Conservation (phyloP, 1,140 invertebrate species). For the Ctenoplectra terminalis region DNA sequence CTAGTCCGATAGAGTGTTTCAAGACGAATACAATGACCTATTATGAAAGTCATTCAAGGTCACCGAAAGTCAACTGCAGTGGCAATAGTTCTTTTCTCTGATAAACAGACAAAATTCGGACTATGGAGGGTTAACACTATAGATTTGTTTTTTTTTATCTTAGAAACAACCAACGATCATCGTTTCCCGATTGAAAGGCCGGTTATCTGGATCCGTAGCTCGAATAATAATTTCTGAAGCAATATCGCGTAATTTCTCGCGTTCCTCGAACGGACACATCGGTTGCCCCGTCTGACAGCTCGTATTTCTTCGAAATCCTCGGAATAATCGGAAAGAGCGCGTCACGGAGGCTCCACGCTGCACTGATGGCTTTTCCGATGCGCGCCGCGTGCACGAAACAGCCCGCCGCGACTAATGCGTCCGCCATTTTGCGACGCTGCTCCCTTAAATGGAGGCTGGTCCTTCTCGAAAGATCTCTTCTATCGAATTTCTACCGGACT, state of each 20-base stretch:
- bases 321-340: conserved; percentile 34
- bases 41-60: no score
- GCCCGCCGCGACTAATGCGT: conserved; percentile 54
- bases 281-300: neutral
- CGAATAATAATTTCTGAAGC: neutral
- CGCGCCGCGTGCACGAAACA: conserved; percentile 59
- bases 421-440: conserved; percentile 36
- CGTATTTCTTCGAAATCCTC: conserved; percentile 39
- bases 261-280: neutral
- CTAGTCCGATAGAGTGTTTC: no score
- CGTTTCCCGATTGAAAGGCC: neutral
- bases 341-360: conserved; percentile 33
- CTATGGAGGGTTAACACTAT: no score
- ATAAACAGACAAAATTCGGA: no score
- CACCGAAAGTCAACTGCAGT: no score
- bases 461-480: neutral
- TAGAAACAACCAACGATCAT: neutral
- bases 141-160: no score
- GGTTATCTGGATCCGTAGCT: neutral
- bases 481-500: neutral
- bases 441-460: neutral
- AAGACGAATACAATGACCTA: no score
- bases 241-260: neutral
- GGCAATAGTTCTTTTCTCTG: no score
- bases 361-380: conserved; percentile 69